phyloP scores from a whole-genome alignment of 2,888 invertebrate genomes.

The Acrocyrtus sp. region DNA sequence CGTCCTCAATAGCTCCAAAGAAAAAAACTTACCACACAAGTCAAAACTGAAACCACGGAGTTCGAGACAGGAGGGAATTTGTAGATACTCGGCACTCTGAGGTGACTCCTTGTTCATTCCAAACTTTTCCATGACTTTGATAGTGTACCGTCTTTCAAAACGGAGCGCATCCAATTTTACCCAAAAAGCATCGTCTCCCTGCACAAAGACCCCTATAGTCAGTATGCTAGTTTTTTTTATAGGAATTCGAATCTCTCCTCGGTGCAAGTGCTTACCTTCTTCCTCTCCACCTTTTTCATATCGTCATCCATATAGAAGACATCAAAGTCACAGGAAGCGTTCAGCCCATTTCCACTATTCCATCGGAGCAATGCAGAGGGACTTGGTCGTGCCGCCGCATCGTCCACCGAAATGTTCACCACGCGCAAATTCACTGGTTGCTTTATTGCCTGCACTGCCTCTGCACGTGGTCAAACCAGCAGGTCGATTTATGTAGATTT shows the following conservation, averaged over 20 bases:
- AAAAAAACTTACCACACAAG: slow-evolving; percentile 57
- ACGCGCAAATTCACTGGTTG: slow-evolving; percentile 33
- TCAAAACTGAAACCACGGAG: slow-evolving; percentile 41
- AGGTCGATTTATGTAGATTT: too few species aligned
- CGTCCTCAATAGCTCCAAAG: too few species aligned
- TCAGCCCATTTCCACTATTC: slow-evolving; percentile 53
- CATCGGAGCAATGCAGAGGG: slow-evolving; percentile 47
- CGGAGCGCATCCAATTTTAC: slow-evolving; percentile 14
- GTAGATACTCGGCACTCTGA: background rate
- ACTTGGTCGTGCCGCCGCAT: slow-evolving; percentile 12
- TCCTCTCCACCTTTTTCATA: slow-evolving; percentile 23
- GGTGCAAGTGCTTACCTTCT: slow-evolving; percentile 1
- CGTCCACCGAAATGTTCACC: slow-evolving; percentile 21
- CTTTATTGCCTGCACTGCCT: slow-evolving; percentile 8
- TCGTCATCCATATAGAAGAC: slow-evolving; percentile 53
- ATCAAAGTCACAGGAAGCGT: slow-evolving; percentile 55
- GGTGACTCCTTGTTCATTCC: slow-evolving; percentile 15
- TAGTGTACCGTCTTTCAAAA: slow-evolving; percentile 35
- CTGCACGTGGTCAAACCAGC: background rate
- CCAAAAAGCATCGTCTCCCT: slow-evolving; percentile 56
- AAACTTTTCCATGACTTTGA: slow-evolving; percentile 46
- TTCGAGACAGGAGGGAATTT: slow-evolving; percentile 49
- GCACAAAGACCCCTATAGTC: background rate
- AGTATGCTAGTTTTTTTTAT: background rate
- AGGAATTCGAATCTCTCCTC: background rate